A percentile compares a stretch with the other conserved stretches of the same genome.
phyloP scores from a whole-genome alignment of 2,797 vertebrate genomes.

The Danio albolineatus region DNA sequence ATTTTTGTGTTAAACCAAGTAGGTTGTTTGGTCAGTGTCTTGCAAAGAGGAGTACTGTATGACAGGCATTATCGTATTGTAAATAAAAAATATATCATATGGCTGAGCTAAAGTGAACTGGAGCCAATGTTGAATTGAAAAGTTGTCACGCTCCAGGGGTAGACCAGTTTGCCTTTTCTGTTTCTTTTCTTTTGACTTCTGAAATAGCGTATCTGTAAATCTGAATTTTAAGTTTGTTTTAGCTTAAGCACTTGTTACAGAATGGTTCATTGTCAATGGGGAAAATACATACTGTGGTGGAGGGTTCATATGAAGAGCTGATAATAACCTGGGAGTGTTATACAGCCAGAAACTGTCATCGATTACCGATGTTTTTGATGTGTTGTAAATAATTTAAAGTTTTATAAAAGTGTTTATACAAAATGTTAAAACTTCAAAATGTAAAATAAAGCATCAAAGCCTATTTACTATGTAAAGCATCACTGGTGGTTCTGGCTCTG shows the following conservation, averaged over 20 bases:
- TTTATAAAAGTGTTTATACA: constrained; percentile 33
- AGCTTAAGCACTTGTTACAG: constrained; percentile 12
- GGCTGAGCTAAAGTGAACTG: not conserved
- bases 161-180: not conserved
- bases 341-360: not conserved
- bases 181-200: constrained; percentile 7
- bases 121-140: not conserved
- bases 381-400: constrained; percentile 29
- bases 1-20: constrained; percentile 23
- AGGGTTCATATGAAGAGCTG: constrained; percentile 23
- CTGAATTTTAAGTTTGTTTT: constrained; percentile 41
- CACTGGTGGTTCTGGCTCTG: not conserved
- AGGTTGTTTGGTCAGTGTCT: constrained; percentile 5
- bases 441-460: constrained; percentile 62
- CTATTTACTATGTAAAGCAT: constrained; percentile 36
- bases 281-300: constrained; percentile 4
- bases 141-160: not conserved
- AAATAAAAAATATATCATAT: constrained; percentile 9
- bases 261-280: not conserved
- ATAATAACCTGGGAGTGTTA: not conserved
- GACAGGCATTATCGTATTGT: not conserved
- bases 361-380: constrained; percentile 25
- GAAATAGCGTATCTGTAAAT: constrained; percentile 42
- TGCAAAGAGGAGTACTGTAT: not conserved
- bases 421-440: constrained; percentile 50